Evolutionary conservation across 2,888 invertebrate species (phyloP).

Genomic region (Drosophila tripunctata): DNA sequence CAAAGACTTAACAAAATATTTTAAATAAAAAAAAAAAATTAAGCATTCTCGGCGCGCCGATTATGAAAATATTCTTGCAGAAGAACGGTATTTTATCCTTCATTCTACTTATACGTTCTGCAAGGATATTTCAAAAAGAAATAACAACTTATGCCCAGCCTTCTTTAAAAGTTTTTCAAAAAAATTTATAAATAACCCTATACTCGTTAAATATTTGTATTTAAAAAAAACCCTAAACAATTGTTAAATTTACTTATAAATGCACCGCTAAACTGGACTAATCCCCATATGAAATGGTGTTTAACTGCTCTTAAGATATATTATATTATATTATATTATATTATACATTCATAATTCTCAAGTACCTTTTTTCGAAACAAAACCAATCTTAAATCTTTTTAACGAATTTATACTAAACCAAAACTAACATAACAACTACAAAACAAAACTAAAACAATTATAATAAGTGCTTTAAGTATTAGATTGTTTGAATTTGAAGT

Average conservation of each 20-base stretch:
- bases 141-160: constrained; percentile 47
- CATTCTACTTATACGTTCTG: neutral
- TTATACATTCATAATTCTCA: constrained; percentile 58
- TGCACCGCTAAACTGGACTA: constrained; percentile 31
- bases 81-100: neutral
- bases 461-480: constrained; percentile 74
- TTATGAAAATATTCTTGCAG: neutral
- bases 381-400: constrained; percentile 68
- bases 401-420: constrained; percentile 70
- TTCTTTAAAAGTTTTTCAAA: constrained; percentile 54
- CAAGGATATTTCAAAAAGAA: constrained; percentile 24
- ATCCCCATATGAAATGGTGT: constrained; percentile 43
- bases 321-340: constrained; percentile 12
- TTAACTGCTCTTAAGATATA: constrained; percentile 41
- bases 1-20: constrained; percentile 63
- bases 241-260: constrained; percentile 45
- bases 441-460: constrained; percentile 42
- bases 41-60: neutral
- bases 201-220: constrained; percentile 48
- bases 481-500: constrained; percentile 70
- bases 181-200: constrained; percentile 25
- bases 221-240: constrained; percentile 42
- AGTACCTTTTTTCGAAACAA: constrained; percentile 67
- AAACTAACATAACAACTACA: constrained; percentile 13
- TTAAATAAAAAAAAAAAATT: neutral